Base-by-base conservation (phyloP, 2,113 vertebrate genomes). In the Collichthys lucidus region DNA sequence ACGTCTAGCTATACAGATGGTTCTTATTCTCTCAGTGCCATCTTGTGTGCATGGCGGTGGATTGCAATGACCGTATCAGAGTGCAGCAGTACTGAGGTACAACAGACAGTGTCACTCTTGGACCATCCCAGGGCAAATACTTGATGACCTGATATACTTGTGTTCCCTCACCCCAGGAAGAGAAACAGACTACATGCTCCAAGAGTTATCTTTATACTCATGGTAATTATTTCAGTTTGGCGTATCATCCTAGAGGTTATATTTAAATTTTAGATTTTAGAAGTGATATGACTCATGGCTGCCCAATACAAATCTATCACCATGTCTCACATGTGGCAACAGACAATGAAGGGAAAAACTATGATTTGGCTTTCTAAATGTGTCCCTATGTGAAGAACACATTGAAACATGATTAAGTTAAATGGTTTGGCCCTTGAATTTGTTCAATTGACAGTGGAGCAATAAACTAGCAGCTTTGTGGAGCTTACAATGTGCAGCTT, bases 71-170 rank as follows among this genome's bases (percentile, higher is more conserved):
- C 17, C 12, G 1, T 3, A 59, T 70, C 68, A 46, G 44, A 49
- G 70, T 1, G 57, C 0, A 61, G 88, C 75, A 91, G 73, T 91
- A 89, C 89, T 89, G 47, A 79, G 73, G 49, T 26, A 49, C 71
- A 59, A 76, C 91, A 91, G 86, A 67, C 55, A 70, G 88, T 85
- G 92, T 89, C 91, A 83, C 90, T 75, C 75, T 90, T 42, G 49
- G 57, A 59, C 88, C 64, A 70, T 46, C 17, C n/a, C 59, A 20
- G 75, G 46, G 29, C 17, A 76, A 55, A 60, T 22, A 7, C 60
- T 42, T 4, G 11, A 69, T 55, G 46, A 74, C 52, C 49, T 31
- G 17, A 50, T 22, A 75, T 52, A 40, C 35, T 40, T 40, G 35
- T 40, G 35, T 40, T 40, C 5, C 35, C 35, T 40, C 35, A 40